phyloP scores from a whole-genome alignment of 2,888 invertebrate genomes.

The Psococerastis gibbosa region DNA sequence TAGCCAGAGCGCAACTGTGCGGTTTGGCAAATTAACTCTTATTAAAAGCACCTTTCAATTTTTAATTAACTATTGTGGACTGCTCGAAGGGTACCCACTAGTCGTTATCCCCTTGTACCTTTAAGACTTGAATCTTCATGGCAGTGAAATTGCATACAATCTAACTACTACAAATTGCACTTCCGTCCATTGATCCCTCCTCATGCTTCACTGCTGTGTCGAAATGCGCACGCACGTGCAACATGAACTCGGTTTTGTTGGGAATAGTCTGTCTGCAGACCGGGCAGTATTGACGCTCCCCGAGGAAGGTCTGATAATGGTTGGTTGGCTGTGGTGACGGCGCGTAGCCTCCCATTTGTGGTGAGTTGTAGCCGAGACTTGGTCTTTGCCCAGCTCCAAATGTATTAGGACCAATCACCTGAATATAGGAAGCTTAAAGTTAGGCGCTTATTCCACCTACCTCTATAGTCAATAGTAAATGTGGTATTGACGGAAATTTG shows the following conservation, averaged over 20 bases:
- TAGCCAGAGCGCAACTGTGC: too few species aligned
- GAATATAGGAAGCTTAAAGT: too few species aligned
- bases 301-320: constrained; percentile 24
- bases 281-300: constrained; percentile 34
- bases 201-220: constrained; percentile 22
- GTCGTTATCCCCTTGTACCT: too few species aligned
- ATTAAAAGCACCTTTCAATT: too few species aligned
- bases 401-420: constrained; percentile 20
- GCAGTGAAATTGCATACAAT: too few species aligned
- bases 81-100: too few species aligned
- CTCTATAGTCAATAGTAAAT: too few species aligned
- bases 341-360: constrained; percentile 30
- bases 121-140: too few species aligned
- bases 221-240: constrained; percentile 46
- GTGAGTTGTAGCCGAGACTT: constrained; percentile 32
- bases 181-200: neutral
- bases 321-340: constrained; percentile 25
- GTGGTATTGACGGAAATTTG: too few species aligned
- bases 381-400: constrained; percentile 16
- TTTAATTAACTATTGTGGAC: too few species aligned
- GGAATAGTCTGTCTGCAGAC: constrained; percentile 47
- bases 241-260: constrained; percentile 47
- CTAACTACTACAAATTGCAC: neutral
- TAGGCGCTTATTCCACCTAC: too few species aligned
- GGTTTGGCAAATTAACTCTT: too few species aligned